Conservation (phyloP, 2,113 vertebrate genomes). For the Albula goreensis region DNA sequence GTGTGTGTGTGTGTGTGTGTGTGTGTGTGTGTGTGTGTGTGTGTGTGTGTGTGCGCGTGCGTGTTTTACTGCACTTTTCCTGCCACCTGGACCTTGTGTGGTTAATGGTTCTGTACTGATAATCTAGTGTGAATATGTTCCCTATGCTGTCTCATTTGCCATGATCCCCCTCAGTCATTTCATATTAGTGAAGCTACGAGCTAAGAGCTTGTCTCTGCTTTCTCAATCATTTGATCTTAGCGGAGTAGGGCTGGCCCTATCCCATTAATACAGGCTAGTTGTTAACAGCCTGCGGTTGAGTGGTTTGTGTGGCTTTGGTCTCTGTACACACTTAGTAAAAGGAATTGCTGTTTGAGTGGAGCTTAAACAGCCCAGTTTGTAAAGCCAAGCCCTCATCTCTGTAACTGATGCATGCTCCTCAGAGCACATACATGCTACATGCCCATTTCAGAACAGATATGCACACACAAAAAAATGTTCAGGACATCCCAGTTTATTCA, state of each 20-base stretch:
- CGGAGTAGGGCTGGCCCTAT: conserved; percentile 34
- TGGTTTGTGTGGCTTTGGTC: conserved; percentile 58
- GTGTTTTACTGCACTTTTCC: neutral
- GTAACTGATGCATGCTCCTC: neutral
- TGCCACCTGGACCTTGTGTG: conserved; percentile 13
- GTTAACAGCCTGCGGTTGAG: conserved; percentile 64
- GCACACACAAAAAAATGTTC: too few relatives aligned
- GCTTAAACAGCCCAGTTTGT: neutral
- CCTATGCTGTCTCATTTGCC: neutral
- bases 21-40: neutral
- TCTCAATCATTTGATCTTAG: conserved; percentile 44
- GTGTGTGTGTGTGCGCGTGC: neutral
- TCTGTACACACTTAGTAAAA: conserved; percentile 44
- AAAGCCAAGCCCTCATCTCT: neutral
- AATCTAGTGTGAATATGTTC: neutral
- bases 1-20: neutral
- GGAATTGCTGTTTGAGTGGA: conserved; percentile 2
- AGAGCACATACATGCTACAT: neutral
- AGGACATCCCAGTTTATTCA: too few relatives aligned
- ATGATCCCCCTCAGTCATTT: neutral
- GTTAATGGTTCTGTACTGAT: neutral
- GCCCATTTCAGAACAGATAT: neutral
- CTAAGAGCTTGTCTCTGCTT: conserved; percentile 28
- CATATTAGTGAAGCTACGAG: conserved; percentile 1
- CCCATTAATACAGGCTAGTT: neutral